Base-by-base conservation (phyloP, 2,113 vertebrate genomes). In the Rhea pennata region DNA sequence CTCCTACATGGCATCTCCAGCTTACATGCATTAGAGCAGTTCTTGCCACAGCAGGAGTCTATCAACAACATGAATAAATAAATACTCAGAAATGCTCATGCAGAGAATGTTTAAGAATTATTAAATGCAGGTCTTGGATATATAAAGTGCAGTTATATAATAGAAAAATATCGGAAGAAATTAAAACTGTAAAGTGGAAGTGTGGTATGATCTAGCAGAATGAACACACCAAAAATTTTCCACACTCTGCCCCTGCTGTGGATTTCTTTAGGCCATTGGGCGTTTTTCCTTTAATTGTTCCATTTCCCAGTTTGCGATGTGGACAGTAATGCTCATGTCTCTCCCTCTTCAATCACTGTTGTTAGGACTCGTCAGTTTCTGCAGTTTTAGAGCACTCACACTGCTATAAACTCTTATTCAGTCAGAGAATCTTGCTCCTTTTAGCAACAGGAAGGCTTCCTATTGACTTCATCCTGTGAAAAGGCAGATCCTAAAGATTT, bases 61-160 rank as follows among this genome's bases (percentile, higher is more conserved):
- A 90, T 59, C 33, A 90, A 76, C 50, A 67, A 16, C 66, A 95
- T 88, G 82, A 96, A 97, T 96, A 92, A 96, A 94, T 88, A 94
- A 96, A 84, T 42, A 92, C n/a, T 10, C 59, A 92, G 65, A 26
- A 67, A 51, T 84, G 65, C 50, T 96, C 78, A 61, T 84, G 62
- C 19, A 84, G 69, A 81, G 62, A 54, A 69, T 90, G 71, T 73
- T 90, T 72, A 94, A 94, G 74, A 78, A 61, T 86, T 92, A 66
- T 74, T 92, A 89, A 85, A 85, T 90, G 14, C 29, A 64, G 33
- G 72, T 62, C 73, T 74, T 84, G 69, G 53, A 69, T 64, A 40
- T 31, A 77, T 21, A 42, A 96, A 97, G 69, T 96, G 56, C 36
- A 94, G 46, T 92, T 94, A 92, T 29, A 16, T 59, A 91, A 93